Conservation (phyloP, 2,113 vertebrate genomes). For the Lutjanus erythropterus region DNA sequence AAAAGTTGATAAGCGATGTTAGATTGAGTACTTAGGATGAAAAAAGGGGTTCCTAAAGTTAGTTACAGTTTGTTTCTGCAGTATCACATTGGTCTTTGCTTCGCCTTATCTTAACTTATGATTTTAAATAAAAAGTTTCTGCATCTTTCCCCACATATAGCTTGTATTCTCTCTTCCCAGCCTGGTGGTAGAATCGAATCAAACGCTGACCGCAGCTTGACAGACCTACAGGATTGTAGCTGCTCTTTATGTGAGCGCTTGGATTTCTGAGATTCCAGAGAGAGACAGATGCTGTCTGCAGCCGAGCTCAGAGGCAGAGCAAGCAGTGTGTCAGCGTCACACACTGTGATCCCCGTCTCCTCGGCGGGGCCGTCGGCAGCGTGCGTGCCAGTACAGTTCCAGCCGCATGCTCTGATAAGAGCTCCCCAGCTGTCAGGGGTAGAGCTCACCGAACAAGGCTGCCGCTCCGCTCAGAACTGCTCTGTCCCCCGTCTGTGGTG, state of each 20-base stretch:
- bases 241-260: slow-evolving; percentile 26
- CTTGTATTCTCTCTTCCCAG: not conserved
- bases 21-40: no score
- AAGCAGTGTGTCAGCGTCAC: slow-evolving; percentile 69
- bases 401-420: slow-evolving; percentile 72
- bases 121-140: no score
- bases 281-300: slow-evolving; percentile 63
- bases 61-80: no score
- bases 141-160: not conserved
- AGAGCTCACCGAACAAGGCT: slow-evolving; percentile 52
- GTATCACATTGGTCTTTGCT: no score
- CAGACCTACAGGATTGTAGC: slow-evolving; percentile 35
- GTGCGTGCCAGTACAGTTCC: slow-evolving; percentile 59
- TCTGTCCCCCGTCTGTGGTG: slow-evolving; percentile 35
- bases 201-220: slow-evolving; percentile 37
- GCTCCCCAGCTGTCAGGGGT: slow-evolving; percentile 66
- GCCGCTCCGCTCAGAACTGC: slow-evolving; percentile 45
- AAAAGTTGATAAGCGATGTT: no score
- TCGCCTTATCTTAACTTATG: no score
- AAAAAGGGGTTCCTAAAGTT: no score
- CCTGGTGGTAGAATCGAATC: not conserved
- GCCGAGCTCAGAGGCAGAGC: slow-evolving; percentile 55
- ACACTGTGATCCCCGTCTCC: slow-evolving; percentile 59
- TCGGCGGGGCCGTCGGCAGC: slow-evolving; percentile 45
- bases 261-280: slow-evolving; percentile 50